Percentiles rank a stretch among this genome's conserved stretches.
phyloP scores from a whole-genome alignment of 2,888 invertebrate species.

The Machimus atricapillus region DNA sequence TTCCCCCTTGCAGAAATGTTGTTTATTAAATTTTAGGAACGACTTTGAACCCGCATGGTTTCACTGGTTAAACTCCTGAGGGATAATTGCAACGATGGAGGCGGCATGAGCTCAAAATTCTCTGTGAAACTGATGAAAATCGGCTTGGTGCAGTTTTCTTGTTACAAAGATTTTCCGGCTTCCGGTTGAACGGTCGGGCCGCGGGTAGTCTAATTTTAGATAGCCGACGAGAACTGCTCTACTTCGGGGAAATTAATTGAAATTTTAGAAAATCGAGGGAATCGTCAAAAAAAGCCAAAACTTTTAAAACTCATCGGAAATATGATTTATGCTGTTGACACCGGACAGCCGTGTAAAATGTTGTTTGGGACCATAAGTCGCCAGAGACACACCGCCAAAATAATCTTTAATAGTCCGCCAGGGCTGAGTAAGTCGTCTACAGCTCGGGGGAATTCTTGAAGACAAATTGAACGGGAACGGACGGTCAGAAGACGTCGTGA shows the following conservation, averaged over 20 bases:
- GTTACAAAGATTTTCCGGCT: slow-evolving; percentile 11
- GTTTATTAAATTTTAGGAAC: neutral
- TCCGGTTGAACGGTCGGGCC: neutral
- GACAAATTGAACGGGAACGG: neutral
- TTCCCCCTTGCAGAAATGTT: neutral
- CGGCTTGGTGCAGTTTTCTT: neutral
- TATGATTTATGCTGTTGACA: slow-evolving; percentile 18
- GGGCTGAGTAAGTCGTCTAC: neutral
- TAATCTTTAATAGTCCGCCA: neutral
- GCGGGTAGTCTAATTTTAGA: slow-evolving; percentile 1
- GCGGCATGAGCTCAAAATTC: neutral
- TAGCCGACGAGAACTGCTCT: neutral
- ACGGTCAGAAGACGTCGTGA: neutral
- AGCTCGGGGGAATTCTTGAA: neutral
- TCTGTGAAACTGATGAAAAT: neutral
- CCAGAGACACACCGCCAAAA: neutral
- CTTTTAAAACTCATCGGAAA: neutral
- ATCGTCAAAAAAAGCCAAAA: neutral
- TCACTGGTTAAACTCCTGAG: neutral
- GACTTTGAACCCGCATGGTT: neutral
- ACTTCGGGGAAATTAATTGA: slow-evolving; percentile 5
- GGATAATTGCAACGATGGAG: neutral
- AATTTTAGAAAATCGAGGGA: neutral
- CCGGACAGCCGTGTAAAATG: neutral
- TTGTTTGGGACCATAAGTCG: neutral